Conservation (phyloP, 2,888 invertebrate species). For the Crematogaster levior region DNA sequence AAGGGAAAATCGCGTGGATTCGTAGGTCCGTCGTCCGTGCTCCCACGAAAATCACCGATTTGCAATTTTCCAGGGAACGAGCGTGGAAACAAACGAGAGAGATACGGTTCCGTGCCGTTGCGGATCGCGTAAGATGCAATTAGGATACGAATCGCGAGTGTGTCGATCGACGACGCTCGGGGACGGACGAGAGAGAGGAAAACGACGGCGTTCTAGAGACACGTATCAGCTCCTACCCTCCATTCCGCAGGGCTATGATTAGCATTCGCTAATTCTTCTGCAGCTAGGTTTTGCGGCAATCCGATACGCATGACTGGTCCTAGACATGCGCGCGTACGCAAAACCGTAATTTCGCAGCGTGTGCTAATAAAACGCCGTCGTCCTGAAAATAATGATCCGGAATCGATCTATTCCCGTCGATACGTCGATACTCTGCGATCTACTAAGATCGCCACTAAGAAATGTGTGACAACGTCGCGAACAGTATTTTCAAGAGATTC, state of each 20-base stretch:
- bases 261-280: slow-evolving; percentile 67
- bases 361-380: slow-evolving; percentile 55
- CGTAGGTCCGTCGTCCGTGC: background rate
- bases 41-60: slow-evolving; percentile 37
- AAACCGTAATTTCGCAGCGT: slow-evolving; percentile 47
- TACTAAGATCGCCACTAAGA: slow-evolving; percentile 34
- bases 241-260: slow-evolving; percentile 59
- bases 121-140: slow-evolving; percentile 53
- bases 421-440: slow-evolving; percentile 17
- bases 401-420: slow-evolving; percentile 22
- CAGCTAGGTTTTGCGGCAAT: slow-evolving; percentile 67
- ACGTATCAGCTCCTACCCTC: slow-evolving; percentile 28
- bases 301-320: slow-evolving; percentile 72
- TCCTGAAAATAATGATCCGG: slow-evolving; percentile 30
- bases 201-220: slow-evolving; percentile 53
- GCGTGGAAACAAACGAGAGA: slow-evolving; percentile 32
- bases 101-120: background rate
- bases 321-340: slow-evolving; percentile 40
- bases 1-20: slow-evolving; percentile 33
- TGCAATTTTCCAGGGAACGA: slow-evolving; percentile 46
- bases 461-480: slow-evolving; percentile 40
- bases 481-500: slow-evolving; percentile 14
- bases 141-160: slow-evolving; percentile 47
- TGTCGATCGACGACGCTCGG: slow-evolving; percentile 21
- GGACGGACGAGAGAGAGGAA: slow-evolving; percentile 26